These are phyloP conservation scores for Drosophila kepulauana DNA, from an alignment of 1,140 invertebrate species.

Conservation along the genomic window DNA sequence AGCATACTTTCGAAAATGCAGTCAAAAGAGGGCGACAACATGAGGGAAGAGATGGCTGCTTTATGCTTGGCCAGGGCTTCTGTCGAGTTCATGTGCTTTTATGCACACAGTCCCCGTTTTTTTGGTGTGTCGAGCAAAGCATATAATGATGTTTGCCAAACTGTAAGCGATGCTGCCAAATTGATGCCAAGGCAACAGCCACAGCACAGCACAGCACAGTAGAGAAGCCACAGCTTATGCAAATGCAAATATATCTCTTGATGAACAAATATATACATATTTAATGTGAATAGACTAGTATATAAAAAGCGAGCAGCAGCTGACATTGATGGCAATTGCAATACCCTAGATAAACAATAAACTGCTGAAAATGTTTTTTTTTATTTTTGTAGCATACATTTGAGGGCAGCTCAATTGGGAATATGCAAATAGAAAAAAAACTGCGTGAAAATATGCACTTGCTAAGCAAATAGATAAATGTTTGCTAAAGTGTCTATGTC, in stretches of 20 bases:
- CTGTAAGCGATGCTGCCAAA: conserved; percentile 72
- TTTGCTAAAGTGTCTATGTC: background rate
- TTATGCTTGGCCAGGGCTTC: background rate
- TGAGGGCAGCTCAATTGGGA: background rate
- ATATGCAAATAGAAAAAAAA: background rate
- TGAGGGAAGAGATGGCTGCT: background rate
- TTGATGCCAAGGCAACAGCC: conserved; percentile 74
- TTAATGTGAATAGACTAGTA: conserved; percentile 5
- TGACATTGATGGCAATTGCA: background rate
- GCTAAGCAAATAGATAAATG: background rate
- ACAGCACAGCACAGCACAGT: conserved; percentile 5
- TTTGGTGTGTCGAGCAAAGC: conserved; percentile 21
- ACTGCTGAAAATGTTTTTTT: no score
- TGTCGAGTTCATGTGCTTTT: conserved; percentile 9
- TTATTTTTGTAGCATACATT: background rate
- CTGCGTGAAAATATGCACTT: background rate
- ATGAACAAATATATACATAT: conserved; percentile 27
- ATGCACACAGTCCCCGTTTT: conserved; percentile 30
- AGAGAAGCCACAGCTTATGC: conserved; percentile 35
- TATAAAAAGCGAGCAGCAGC: background rate
- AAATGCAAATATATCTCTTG: conserved; percentile 57
- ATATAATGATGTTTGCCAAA: conserved; percentile 62
- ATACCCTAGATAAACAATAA: conserved; percentile 2
- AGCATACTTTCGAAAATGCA: conserved; percentile 70
- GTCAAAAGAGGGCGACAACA: conserved; percentile 4